A percentile compares a stretch with the other conserved stretches of the same genome.
These are phyloP conservation scores for Cercopithecus mona DNA, from an alignment of 2,113 vertebrate genomes.

Conservation along the genomic window DNA sequence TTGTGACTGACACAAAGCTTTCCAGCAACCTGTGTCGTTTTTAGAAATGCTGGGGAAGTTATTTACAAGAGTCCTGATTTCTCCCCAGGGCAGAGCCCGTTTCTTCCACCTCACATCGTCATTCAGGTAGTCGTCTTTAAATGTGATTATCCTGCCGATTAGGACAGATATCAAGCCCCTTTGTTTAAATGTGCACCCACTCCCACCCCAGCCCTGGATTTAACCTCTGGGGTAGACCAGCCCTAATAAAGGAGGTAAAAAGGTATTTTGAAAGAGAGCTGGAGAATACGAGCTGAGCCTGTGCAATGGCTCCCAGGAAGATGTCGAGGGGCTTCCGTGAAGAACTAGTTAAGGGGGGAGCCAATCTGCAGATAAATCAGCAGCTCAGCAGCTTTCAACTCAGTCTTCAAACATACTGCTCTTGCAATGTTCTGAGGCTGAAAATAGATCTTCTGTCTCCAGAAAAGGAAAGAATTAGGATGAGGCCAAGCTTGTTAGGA, in stretches of 20 bases:
- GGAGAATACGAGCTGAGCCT: slow-evolving; percentile 45
- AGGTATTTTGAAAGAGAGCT: rapidly evolving
- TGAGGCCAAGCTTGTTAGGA: slow-evolving; percentile 68
- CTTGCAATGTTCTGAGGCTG: slow-evolving; percentile 56
- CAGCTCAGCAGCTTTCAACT: slow-evolving; percentile 54
- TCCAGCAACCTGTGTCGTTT: background rate
- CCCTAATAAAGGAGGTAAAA: background rate
- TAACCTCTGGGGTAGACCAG: background rate
- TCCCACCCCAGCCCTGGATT: background rate
- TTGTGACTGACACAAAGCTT: background rate
- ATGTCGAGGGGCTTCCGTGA: background rate
- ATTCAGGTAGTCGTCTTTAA: background rate
- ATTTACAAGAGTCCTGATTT: background rate
- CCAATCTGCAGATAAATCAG: background rate
- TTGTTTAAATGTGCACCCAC: background rate
- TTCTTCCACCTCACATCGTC: background rate
- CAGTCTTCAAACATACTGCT: background rate
- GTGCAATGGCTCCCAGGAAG: background rate
- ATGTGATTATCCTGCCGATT: background rate
- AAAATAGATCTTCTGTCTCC: slow-evolving; percentile 59
- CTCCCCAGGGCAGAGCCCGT: background rate
- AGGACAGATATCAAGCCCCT: background rate
- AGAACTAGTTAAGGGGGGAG: background rate
- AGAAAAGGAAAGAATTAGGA: slow-evolving; percentile 76
- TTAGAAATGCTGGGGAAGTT: background rate